Evolutionary conservation across 2,888 invertebrate genomes (phyloP).

Genomic region (Tiliacea citrago): DNA sequence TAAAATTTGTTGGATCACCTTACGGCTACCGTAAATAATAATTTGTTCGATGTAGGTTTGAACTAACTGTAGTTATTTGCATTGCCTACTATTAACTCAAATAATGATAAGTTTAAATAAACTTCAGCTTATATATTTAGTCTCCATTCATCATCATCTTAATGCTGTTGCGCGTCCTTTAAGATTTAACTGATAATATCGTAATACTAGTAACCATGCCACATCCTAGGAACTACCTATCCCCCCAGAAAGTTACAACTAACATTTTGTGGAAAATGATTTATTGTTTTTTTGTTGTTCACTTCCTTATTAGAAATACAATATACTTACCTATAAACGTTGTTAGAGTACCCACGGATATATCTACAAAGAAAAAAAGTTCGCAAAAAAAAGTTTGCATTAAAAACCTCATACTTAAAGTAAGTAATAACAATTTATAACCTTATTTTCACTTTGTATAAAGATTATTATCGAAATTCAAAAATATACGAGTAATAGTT

Average conservation of each 20-base stretch:
- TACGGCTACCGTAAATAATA: constrained; percentile 3
- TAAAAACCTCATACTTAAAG: neutral
- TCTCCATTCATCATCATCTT: no score
- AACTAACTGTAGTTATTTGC: constrained; percentile 11
- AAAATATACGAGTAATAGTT: no score
- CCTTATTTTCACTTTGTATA: neutral
- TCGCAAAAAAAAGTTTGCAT: neutral
- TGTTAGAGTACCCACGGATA: neutral
- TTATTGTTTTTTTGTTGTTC: neutral
- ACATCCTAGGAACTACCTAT: neutral
- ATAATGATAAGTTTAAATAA: neutral
- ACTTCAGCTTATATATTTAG: neutral
- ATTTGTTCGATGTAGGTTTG: constrained; percentile 11
- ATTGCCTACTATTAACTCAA: neutral
- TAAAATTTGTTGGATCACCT: constrained; percentile 46
- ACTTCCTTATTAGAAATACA: neutral
- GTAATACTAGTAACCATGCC: neutral
- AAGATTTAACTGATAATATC: no score
- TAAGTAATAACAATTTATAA: neutral
- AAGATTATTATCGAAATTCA: no score
- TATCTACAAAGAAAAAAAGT: neutral
- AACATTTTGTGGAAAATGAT: neutral
- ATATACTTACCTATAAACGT: no score
- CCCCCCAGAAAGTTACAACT: neutral
- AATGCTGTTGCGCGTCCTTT: neutral